Conservation (phyloP, 2,797 vertebrate genomes). For the Prionace glauca region DNA sequence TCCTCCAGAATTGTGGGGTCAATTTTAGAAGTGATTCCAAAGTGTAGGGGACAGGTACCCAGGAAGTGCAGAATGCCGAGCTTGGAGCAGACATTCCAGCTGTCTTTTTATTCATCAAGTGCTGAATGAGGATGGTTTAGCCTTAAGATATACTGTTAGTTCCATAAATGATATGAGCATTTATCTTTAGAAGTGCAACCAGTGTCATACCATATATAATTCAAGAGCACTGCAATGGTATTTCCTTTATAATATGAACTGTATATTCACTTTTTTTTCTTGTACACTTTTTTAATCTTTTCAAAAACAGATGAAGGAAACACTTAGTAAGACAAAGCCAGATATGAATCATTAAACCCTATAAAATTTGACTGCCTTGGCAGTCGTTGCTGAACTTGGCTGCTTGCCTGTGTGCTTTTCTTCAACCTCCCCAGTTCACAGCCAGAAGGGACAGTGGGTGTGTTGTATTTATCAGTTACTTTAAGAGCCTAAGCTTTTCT, state of each 20-base stretch:
- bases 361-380: constrained; percentile 9
- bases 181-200: neutral
- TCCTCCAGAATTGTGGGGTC: neutral
- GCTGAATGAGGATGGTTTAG: neutral
- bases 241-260: neutral
- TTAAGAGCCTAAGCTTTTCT: neutral
- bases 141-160: neutral
- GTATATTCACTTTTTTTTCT: neutral
- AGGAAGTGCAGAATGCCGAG: neutral
- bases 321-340: constrained; percentile 10
- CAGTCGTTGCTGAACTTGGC: constrained; percentile 25
- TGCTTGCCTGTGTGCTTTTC: neutral
- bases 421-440: neutral
- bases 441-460: neutral
- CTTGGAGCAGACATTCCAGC: neutral
- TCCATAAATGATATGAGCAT: neutral
- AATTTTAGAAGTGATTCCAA: neutral
- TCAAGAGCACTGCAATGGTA: neutral
- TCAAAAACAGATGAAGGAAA: constrained; percentile 22
- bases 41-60: neutral
- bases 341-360: neutral
- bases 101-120: neutral
- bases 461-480: neutral
- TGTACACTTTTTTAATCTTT: neutral
- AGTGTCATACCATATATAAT: neutral